These are phyloP conservation scores for Cebus imitator DNA, from an alignment of 2,113 vertebrate genomes.

Conservation along the genomic window DNA sequence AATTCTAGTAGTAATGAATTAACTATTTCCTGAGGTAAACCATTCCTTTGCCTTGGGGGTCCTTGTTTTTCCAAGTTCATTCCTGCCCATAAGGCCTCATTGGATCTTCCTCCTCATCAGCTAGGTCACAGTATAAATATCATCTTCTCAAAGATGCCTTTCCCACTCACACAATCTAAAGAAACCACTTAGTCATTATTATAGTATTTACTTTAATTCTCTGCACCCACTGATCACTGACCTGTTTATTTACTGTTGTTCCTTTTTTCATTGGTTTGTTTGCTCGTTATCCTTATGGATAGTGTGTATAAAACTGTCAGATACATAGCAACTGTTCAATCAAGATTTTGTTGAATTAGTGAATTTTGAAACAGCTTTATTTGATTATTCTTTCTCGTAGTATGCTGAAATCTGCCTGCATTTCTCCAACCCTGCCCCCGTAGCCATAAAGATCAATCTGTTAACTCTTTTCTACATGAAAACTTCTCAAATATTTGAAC, in stretches of 20 bases:
- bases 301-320: not conserved
- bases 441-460: not conserved
- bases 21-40: not conserved
- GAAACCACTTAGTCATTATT: not conserved
- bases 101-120: not conserved
- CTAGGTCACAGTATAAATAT: not conserved
- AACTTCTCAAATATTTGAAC: conserved; percentile 31
- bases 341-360: not conserved
- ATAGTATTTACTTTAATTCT: not conserved
- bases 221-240: not conserved
- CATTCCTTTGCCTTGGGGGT: not conserved
- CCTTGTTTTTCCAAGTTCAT: not conserved
- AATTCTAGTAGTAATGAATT: not conserved
- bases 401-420: not conserved
- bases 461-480: not conserved
- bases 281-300: not conserved
- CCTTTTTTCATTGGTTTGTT: not conserved
- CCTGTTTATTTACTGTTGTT: not conserved
- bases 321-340: not conserved
- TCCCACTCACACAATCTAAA: not conserved
- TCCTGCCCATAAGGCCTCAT: not conserved
- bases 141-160: not conserved
- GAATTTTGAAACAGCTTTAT: not conserved
- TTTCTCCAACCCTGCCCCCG: not conserved
- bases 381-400: not conserved